Percentiles rank a stretch among this genome's conserved stretches.
These are phyloP conservation scores for Trypoxylus dichotomus DNA, from an alignment of 1,140 invertebrate genomes.

Conservation along the genomic window DNA sequence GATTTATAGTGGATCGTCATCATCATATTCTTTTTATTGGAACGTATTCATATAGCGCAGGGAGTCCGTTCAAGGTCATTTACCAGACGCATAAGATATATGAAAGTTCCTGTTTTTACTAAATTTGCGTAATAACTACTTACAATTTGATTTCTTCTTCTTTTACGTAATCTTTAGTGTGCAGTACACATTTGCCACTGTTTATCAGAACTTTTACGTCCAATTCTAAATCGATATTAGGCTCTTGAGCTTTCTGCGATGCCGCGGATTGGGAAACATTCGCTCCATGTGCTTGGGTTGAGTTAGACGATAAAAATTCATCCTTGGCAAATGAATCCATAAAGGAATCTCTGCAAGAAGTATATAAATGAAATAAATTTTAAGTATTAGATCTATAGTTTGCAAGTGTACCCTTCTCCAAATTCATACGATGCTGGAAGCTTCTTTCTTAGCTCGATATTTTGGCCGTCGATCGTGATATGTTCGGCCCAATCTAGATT, in stretches of 20 bases:
- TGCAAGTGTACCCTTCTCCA: conserved; percentile 43
- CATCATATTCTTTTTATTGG: too few species aligned
- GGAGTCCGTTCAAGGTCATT: too few species aligned
- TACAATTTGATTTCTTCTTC: conserved; percentile 72
- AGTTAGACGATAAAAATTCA: conserved; percentile 38
- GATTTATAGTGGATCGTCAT: too few species aligned
- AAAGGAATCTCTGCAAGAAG: conserved; percentile 17
- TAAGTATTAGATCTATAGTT: too few species aligned
- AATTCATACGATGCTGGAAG: conserved; percentile 50
- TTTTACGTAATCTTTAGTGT: conserved; percentile 80
- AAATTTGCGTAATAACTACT: conserved; percentile 26
- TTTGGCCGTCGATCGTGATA: conserved; percentile 66
- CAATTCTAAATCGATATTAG: conserved; percentile 94
- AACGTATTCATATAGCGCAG: too few species aligned
- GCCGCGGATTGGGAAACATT: conserved; percentile 24
- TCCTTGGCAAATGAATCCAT: conserved; percentile 42
- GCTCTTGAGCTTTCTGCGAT: conserved; percentile 73
- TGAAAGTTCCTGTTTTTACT: too few species aligned
- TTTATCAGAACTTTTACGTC: conserved; percentile 97
- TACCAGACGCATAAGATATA: too few species aligned
- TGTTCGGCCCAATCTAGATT: conserved; percentile 62
- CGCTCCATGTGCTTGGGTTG: conserved; percentile 30
- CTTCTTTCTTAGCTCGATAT: conserved; percentile 65
- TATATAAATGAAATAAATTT: neutral
- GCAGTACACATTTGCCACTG: conserved; percentile 94